Evolutionary conservation across 2,888 invertebrate species (phyloP).

Genomic region (Drosophila testacea): DNA sequence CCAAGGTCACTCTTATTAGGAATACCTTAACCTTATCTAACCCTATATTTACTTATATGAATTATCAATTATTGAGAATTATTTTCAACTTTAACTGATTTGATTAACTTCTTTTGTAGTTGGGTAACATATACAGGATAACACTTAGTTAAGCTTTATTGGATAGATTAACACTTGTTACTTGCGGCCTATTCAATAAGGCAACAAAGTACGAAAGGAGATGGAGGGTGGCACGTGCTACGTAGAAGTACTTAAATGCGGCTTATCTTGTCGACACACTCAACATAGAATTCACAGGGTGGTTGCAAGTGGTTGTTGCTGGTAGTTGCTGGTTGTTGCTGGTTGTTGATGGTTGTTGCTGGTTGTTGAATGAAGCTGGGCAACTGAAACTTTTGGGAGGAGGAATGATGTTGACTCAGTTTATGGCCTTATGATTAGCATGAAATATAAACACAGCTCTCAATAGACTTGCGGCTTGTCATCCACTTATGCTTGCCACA

Average conservation of each 20-base stretch:
- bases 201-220: not conserved
- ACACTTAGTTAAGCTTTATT: not conserved
- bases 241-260: conserved; percentile 54
- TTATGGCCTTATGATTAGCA: conserved; percentile 74
- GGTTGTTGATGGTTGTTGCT: not conserved
- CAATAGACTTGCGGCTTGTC: conserved; percentile 51
- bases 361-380: not conserved
- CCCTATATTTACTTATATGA: too few species aligned
- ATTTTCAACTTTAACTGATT: not conserved
- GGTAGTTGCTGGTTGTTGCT: not conserved
- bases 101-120: not conserved
- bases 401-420: conserved; percentile 9
- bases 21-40: not conserved
- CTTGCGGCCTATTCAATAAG: conserved; percentile 5
- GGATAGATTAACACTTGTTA: not conserved
- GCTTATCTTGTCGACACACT: conserved; percentile 81
- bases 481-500: conserved; percentile 17
- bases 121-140: not conserved
- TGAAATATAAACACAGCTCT: conserved; percentile 68
- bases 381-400: not conserved
- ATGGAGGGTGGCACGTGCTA: conserved; percentile 21
- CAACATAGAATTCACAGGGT: conserved; percentile 14
- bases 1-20: not conserved
- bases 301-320: not conserved
- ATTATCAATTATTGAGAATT: not conserved